Percentiles rank a stretch among this genome's conserved stretches.
Conservation (phyloP, 2,888 invertebrate species). For the Drosophila rellima region DNA sequence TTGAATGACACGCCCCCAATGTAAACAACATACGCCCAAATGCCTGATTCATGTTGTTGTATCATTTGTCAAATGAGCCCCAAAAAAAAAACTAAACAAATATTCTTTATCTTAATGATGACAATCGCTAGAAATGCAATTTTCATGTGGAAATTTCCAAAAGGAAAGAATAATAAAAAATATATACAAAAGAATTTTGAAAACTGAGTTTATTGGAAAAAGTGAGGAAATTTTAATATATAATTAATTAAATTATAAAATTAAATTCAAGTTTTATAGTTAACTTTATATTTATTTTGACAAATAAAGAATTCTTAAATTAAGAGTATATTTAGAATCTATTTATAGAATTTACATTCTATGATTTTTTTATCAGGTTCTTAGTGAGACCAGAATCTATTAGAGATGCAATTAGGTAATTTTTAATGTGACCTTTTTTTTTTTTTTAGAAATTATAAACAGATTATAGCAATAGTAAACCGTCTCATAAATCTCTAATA, state of each 20-base stretch:
- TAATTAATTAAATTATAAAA: no score
- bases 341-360: no score
- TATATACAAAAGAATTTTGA: background rate
- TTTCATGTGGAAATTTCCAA: conserved; percentile 38
- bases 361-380: no score
- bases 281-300: no score
- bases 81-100: conserved; percentile 2
- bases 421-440: no score
- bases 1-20: conserved; percentile 50
- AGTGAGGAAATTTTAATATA: background rate
- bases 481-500: background rate
- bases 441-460: background rate
- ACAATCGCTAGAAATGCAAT: conserved; percentile 27
- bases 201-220: background rate
- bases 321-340: no score
- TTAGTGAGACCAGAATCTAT: no score
- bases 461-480: no score
- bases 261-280: no score
- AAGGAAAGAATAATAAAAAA: background rate
- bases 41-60: conserved; percentile 29
- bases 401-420: no score
- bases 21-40: conserved; percentile 35
- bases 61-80: conserved; percentile 42
- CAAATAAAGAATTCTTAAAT: no score
- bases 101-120: conserved; percentile 51